Conservation (phyloP, 2,113 vertebrate genomes). For the Silurus glanis region DNA sequence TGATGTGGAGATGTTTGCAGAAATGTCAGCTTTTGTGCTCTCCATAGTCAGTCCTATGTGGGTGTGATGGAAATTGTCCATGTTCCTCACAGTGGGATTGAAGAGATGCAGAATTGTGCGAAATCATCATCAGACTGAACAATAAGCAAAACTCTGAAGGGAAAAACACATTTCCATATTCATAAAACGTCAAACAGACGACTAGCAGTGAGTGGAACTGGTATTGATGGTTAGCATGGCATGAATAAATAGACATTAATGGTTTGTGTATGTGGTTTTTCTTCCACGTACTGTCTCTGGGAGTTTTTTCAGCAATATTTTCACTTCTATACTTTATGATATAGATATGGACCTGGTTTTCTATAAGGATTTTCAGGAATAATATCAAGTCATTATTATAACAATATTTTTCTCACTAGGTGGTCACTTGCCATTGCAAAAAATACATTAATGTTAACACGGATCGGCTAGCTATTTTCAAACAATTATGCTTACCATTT, state of each 20-base stretch:
- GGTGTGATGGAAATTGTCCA: too few species aligned
- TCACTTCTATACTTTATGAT: not conserved
- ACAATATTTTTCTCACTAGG: not conserved
- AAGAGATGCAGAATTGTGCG: not conserved
- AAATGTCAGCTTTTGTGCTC: not conserved
- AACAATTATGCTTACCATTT: not conserved
- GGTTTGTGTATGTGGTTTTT: not conserved
- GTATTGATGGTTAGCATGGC: not conserved
- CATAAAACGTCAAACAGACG: not conserved
- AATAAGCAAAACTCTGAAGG: not conserved
- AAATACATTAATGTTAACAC: not conserved
- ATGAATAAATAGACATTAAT: not conserved
- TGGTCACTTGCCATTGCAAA: conserved; percentile 1
- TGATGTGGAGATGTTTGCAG: not conserved
- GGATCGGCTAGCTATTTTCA: not conserved
- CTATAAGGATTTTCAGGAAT: not conserved
- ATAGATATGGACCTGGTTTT: not conserved
- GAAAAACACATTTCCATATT: not conserved
- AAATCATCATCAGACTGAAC: not conserved
- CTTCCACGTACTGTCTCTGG: not conserved
- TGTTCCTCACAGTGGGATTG: not conserved
- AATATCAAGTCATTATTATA: not conserved
- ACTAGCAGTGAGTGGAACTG: not conserved
- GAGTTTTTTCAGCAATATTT: not conserved
- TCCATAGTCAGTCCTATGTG: not conserved